These are phyloP conservation scores for Drosophila paulistorum DNA, from an alignment of 1,140 invertebrate genomes.

Conservation along the genomic window DNA sequence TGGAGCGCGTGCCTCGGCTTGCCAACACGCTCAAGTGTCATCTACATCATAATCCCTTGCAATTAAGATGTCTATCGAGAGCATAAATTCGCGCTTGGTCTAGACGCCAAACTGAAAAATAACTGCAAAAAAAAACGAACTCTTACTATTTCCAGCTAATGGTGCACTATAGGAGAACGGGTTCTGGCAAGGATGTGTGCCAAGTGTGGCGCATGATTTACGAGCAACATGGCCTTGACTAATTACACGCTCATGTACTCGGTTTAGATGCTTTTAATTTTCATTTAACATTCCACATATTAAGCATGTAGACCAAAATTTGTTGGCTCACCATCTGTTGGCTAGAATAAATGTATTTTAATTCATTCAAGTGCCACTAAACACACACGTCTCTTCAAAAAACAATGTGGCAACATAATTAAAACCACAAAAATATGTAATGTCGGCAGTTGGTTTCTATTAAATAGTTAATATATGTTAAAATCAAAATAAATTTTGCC, in stretches of 20 bases:
- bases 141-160: constrained; percentile 22
- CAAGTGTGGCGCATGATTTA: constrained; percentile 10
- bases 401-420: constrained; percentile 34
- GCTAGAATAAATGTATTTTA: constrained; percentile 53
- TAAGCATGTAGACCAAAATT: constrained; percentile 24
- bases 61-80: constrained; percentile 72
- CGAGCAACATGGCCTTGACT: constrained; percentile 35
- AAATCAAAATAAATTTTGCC: too few relatives aligned
- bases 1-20: constrained; percentile 27
- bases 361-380: constrained; percentile 63
- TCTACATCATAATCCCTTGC: constrained; percentile 61
- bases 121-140: constrained; percentile 40
- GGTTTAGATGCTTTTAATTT: constrained; percentile 47
- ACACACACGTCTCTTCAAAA: constrained; percentile 27
- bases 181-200: constrained; percentile 13
- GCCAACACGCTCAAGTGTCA: constrained; percentile 7
- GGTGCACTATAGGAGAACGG: constrained; percentile 12
- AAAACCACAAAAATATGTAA: constrained; percentile 30
- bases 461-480: constrained; percentile 2
- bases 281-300: constrained; percentile 59
- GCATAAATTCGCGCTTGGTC: constrained; percentile 56
- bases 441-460: background rate
- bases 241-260: constrained; percentile 52
- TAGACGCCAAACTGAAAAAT: constrained; percentile 48
- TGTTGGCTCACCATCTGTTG: constrained; percentile 21